Conservation (phyloP, 2,888 invertebrate species). For the Trissoscelio sp. region DNA sequence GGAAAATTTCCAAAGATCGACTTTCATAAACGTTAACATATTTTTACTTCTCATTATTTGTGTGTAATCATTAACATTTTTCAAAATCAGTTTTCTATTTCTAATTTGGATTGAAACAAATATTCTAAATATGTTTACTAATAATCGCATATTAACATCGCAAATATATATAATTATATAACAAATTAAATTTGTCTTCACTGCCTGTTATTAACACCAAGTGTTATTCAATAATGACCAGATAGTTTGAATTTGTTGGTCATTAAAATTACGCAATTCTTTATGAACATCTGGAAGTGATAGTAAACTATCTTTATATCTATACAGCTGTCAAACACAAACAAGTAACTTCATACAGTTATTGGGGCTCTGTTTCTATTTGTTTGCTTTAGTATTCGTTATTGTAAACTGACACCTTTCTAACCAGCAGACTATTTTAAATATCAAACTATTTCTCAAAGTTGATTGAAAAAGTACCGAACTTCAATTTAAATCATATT, state of each 20-base stretch:
- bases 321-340: conserved; percentile 22
- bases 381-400: conserved; percentile 1
- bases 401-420: conserved; percentile 8
- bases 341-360: conserved; percentile 9
- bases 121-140: no score
- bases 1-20: conserved; percentile 31
- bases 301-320: conserved; percentile 3
- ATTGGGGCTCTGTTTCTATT: background rate
- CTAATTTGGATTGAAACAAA: no score
- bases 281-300: conserved; percentile 4
- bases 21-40: conserved; percentile 2
- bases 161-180: no score
- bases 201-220: no score
- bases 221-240: no score
- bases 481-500: background rate
- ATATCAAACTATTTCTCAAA: background rate
- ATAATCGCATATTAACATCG: no score
- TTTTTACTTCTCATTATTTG: background rate
- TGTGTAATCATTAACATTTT: no score
- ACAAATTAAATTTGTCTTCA: no score
- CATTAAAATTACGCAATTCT: conserved; percentile 2
- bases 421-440: background rate
- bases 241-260: background rate
- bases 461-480: background rate
- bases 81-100: no score